A percentile compares a stretch with the other conserved stretches of the same genome.
These are phyloP conservation scores for Drosophila trapezifrons DNA, from an alignment of 1,140 invertebrate species.

Conservation along the genomic window DNA sequence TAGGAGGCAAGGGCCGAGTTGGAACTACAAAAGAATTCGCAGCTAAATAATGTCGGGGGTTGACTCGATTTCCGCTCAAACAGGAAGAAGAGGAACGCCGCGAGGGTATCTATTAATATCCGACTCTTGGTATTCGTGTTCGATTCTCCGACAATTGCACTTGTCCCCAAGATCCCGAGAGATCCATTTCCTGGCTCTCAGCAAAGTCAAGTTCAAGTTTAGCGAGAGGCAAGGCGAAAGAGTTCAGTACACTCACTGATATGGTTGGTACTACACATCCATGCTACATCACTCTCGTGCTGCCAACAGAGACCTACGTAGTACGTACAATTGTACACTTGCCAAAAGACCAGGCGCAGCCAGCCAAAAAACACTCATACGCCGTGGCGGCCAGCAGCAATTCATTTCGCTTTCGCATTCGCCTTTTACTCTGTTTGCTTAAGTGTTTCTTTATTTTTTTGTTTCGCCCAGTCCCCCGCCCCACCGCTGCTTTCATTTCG, in stretches of 20 bases:
- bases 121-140: constrained; percentile 1
- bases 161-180: constrained; percentile 29
- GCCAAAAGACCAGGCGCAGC: constrained; percentile 49
- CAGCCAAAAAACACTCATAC: constrained; percentile 57
- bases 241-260: constrained; percentile 39
- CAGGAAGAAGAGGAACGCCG: constrained; percentile 54
- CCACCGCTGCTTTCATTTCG: constrained; percentile 37
- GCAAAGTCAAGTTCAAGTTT: constrained; percentile 74
- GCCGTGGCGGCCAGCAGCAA: constrained; percentile 54
- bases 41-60: constrained; percentile 32
- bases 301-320: constrained; percentile 24
- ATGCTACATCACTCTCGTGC: constrained; percentile 2
- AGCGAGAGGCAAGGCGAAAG: constrained; percentile 10
- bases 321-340: constrained; percentile 44
- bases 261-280: not conserved
- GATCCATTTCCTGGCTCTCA: constrained; percentile 44
- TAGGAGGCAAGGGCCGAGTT: constrained; percentile 45
- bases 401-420: constrained; percentile 38
- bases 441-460: constrained; percentile 60
- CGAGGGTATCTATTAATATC: constrained; percentile 58
- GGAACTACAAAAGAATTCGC: constrained; percentile 40
- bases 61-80: constrained; percentile 64
- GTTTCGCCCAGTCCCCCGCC: constrained; percentile 29
- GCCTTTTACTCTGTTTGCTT: constrained; percentile 65
- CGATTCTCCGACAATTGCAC: constrained; percentile 45